A percentile compares a stretch with the other conserved stretches of the same genome.
These are phyloP conservation scores for Drosophila rhopaloa DNA, from an alignment of 1,140 invertebrate species.

Conservation along the genomic window DNA sequence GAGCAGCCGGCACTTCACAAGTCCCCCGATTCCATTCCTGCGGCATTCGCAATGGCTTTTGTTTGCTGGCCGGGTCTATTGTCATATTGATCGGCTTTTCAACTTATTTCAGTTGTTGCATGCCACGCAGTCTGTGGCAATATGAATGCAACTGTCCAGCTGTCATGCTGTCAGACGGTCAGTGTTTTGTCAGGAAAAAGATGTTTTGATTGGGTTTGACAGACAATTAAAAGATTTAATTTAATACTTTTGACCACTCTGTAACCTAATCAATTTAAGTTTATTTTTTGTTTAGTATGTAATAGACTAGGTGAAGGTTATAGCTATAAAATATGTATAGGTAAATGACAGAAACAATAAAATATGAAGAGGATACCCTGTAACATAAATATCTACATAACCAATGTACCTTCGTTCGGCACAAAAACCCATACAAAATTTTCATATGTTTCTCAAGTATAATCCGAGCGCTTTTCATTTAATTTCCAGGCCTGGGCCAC, in stretches of 20 bases:
- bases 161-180: neutral
- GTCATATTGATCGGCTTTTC: constrained; percentile 58
- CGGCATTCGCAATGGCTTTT: constrained; percentile 25
- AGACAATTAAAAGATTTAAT: constrained; percentile 13
- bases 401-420: neutral
- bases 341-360: no score
- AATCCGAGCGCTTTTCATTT: constrained; percentile 1
- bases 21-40: constrained; percentile 6
- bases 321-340: no score
- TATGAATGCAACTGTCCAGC: constrained; percentile 24
- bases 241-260: neutral
- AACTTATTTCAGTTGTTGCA: constrained; percentile 50
- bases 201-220: constrained; percentile 15
- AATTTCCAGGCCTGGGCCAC: constrained; percentile 89
- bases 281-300: neutral
- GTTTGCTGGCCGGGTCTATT: constrained; percentile 36
- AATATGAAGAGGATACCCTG: no score
- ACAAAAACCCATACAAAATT: neutral
- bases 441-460: neutral
- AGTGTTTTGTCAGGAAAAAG: constrained; percentile 8
- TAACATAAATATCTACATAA: no score
- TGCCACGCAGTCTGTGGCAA: constrained; percentile 12
- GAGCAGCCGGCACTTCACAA: constrained; percentile 2
- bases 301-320: neutral
- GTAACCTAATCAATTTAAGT: constrained; percentile 3